phyloP scores from a whole-genome alignment of 2,888 invertebrate genomes.

The Calephelis perditalis region DNA sequence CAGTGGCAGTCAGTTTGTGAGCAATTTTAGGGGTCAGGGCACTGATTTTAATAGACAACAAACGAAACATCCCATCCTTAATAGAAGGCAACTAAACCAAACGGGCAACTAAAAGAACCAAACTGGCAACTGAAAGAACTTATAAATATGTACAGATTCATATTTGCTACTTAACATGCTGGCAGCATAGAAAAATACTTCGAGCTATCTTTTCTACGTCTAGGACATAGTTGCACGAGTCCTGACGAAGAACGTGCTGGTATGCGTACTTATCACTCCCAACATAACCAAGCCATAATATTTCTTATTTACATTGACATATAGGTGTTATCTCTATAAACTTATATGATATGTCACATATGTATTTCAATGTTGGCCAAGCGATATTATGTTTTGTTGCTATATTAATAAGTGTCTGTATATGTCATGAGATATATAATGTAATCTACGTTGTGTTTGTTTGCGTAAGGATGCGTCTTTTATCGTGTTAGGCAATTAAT shows the following conservation, averaged over 20 bases:
- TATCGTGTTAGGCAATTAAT: constrained; percentile 6
- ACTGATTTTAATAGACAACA: no score
- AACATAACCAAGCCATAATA: constrained; percentile 20
- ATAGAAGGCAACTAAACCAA: no score
- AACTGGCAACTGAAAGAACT: no score
- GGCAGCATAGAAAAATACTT: constrained; percentile 46
- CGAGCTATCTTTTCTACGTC: constrained; percentile 43
- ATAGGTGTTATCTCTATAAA: constrained; percentile 11
- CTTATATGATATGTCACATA: constrained; percentile 9
- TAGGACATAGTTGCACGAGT: constrained; percentile 39
- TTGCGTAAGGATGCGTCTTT: constrained; percentile 5
- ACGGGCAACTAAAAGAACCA: no score
- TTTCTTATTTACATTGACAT: constrained; percentile 18
- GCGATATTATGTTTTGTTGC: constrained; percentile 1
- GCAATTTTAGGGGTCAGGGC: no score
- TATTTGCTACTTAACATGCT: constrained; percentile 35
- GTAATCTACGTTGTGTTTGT: constrained; percentile 1
- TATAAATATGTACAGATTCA: constrained; percentile 13
- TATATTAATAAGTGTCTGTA: background rate
- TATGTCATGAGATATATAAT: background rate
- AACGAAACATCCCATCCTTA: no score
- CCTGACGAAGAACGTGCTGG: constrained; percentile 47
- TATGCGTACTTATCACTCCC: constrained; percentile 27
- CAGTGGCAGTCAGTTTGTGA: no score
- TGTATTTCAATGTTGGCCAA: constrained; percentile 1